Conservation (phyloP, 2,113 vertebrate species). For the Corythornis vintsioides region DNA sequence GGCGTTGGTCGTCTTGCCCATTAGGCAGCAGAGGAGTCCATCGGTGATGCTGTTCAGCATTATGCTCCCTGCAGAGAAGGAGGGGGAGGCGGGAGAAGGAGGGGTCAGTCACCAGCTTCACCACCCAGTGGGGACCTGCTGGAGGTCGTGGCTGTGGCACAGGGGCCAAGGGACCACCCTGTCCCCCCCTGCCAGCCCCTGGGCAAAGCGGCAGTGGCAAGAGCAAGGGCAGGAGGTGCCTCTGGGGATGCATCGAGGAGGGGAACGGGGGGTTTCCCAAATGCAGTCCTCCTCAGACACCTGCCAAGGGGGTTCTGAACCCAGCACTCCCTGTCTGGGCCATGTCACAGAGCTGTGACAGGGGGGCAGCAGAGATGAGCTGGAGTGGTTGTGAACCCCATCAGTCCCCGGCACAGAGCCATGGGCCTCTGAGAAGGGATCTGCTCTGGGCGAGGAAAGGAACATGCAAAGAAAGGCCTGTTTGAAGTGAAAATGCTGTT, state of each 20-base stretch:
- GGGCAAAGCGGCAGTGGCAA: fast-evolving
- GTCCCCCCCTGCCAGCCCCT: neutral
- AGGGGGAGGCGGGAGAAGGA: neutral
- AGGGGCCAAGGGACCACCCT: neutral
- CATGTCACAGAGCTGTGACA: neutral
- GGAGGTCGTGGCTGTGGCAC: neutral
- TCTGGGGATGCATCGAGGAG: neutral
- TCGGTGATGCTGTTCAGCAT: slow-evolving; percentile 91
- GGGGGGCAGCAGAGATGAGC: neutral
- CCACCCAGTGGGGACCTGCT: neutral
- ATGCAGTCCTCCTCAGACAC: neutral
- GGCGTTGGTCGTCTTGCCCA: slow-evolving; percentile 81
- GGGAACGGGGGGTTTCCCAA: neutral
- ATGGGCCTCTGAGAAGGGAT: neutral
- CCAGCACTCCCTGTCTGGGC: neutral
- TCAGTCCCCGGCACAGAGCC: neutral
- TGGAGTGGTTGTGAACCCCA: fast-evolving
- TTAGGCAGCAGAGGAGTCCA: slow-evolving; percentile 89
- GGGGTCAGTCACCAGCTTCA: neutral
- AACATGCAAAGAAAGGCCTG: neutral
- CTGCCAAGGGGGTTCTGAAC: neutral
- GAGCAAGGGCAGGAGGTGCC: fast-evolving
- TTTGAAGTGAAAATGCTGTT: neutral
- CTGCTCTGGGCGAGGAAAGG: neutral
- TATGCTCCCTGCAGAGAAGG: slow-evolving; percentile 55